Percentiles rank a stretch among this genome's conserved stretches.
Conservation (phyloP, 2,888 invertebrate genomes). For the Temnothorax rugatulus region DNA sequence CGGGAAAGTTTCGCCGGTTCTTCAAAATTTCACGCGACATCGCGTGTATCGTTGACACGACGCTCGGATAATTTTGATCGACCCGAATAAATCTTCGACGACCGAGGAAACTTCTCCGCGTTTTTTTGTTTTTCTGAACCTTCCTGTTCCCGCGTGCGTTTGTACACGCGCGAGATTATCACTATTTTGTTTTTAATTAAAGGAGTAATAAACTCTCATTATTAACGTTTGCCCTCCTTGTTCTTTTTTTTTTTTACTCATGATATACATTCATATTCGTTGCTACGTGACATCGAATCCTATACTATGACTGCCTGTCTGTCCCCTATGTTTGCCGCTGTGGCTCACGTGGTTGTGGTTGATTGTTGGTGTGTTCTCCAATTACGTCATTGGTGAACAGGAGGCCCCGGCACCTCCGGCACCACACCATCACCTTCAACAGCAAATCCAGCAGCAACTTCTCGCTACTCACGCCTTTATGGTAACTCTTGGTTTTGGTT, state of each 20-base stretch:
- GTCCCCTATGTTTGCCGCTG: conserved; percentile 86
- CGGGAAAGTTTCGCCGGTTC: conserved; percentile 34
- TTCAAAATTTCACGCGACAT: conserved; percentile 49
- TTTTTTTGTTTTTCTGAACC: neutral
- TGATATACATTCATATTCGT: conserved; percentile 79
- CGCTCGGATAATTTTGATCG: conserved; percentile 9
- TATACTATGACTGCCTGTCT: conserved; percentile 86
- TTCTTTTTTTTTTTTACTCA: conserved; percentile 64
- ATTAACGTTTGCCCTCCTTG: conserved; percentile 65
- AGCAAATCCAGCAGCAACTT: conserved; percentile 87
- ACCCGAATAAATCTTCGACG: conserved; percentile 18
- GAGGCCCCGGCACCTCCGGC: conserved; percentile 86
- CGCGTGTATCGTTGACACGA: neutral
- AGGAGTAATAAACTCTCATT: conserved; percentile 52
- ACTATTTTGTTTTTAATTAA: conserved; percentile 12
- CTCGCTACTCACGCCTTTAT: conserved; percentile 87
- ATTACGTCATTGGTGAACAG: conserved; percentile 86
- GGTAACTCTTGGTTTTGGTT: conserved; percentile 87
- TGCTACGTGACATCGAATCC: conserved; percentile 81
- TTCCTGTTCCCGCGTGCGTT: neutral
- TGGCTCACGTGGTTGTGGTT: conserved; percentile 86
- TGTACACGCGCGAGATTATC: conserved; percentile 16
- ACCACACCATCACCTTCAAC: conserved; percentile 86
- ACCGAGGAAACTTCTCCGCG: conserved; percentile 6
- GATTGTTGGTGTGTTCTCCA: conserved; percentile 86